A percentile compares a stretch with the other conserved stretches of the same genome.
Conservation (phyloP, 1,140 invertebrate species). For the Drosophila melanogaster region Release_6_plus_ISO1_MT NT_033779.5:20823001-20823500, state of each 20-base stretch:
- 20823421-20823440: too few relatives aligned
- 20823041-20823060: conserved; percentile 14
- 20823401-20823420: too few relatives aligned
- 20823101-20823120: conserved; percentile 49
- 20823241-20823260: conserved; percentile 11
- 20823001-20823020: conserved; percentile 59
- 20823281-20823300: too few relatives aligned
- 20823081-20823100: conserved; percentile 20
- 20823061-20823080: conserved; percentile 10
- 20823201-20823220: background rate
- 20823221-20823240: conserved; percentile 1
- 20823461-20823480: too few relatives aligned
- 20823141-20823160: conserved; percentile 12
- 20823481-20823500: background rate
- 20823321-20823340: too few relatives aligned
- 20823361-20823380: too few relatives aligned
- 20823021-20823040: conserved; percentile 71
- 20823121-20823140: conserved; percentile 39
- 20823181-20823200: conserved; percentile 35
- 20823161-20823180: conserved; percentile 33
- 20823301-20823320: too few relatives aligned
- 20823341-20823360: too few relatives aligned
- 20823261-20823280: background rate
- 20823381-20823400: too few relatives aligned
- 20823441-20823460: too few relatives aligned